Conservation (phyloP, 1,140 invertebrate species). For the Pentalonia nigronervosa region DNA sequence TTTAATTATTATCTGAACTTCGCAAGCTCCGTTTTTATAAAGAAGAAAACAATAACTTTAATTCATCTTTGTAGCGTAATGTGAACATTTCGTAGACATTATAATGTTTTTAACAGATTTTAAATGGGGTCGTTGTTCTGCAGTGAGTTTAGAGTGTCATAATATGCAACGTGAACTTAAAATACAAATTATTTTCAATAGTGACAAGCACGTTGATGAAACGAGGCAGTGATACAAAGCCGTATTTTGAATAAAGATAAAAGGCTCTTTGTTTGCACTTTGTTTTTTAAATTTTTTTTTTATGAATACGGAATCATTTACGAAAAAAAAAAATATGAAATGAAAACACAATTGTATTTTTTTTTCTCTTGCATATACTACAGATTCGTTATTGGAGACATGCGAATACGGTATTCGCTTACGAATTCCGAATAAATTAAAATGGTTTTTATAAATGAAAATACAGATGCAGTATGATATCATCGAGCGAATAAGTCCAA, state of each 20-base stretch:
- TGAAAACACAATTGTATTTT: conserved; percentile 20
- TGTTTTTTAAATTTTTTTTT: background rate
- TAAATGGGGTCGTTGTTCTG: background rate
- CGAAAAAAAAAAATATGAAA: conserved; percentile 3
- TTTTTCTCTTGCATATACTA: background rate
- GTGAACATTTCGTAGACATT: background rate
- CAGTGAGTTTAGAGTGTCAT: background rate
- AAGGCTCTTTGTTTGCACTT: conserved; percentile 27
- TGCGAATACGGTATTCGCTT: background rate
- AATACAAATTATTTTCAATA: conserved; percentile 28
- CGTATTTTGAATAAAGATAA: conserved; percentile 32
- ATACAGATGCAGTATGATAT: background rate
- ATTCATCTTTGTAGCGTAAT: background rate
- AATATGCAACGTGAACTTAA: background rate
- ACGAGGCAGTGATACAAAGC: background rate
- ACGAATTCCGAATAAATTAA: background rate
- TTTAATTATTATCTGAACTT: background rate
- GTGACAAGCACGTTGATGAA: background rate
- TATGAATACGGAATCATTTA: conserved; percentile 23
- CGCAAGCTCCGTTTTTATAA: background rate
- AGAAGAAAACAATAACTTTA: background rate
- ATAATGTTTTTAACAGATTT: background rate
- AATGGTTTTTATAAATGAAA: background rate
- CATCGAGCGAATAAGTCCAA: background rate
- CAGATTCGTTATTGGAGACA: background rate